Evolutionary conservation across 2,113 vertebrate species (phyloP).

Genomic region (Clarias macrocephalus): DNA sequence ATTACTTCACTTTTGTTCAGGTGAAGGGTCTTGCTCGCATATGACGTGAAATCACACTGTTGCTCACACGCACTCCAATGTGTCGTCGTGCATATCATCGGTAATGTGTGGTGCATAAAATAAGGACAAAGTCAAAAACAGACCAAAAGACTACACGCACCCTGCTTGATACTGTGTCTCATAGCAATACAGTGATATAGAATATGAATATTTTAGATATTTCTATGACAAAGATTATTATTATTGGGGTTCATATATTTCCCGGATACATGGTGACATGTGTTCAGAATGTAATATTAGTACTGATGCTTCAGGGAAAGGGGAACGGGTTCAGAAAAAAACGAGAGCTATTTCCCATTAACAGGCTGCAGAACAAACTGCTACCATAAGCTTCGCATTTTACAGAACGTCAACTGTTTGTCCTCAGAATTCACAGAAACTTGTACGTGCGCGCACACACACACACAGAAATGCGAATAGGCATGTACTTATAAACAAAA

Average conservation of each 20-base stretch:
- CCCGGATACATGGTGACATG: constrained; percentile 49
- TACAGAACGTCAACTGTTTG: constrained; percentile 38
- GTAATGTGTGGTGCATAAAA: constrained; percentile 60
- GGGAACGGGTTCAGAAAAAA: constrained; percentile 17
- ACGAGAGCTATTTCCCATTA: constrained; percentile 32
- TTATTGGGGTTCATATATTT: constrained; percentile 51
- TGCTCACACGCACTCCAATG: constrained; percentile 57
- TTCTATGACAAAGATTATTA: constrained; percentile 51
- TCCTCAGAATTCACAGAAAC: constrained; percentile 29
- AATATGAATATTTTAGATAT: constrained; percentile 61
- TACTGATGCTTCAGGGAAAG: constrained; percentile 51
- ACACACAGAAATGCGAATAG: constrained; percentile 43
- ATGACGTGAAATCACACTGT: constrained; percentile 28
- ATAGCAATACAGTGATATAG: constrained; percentile 68
- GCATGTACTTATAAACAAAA: constrained; percentile 48
- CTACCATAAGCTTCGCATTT: constrained; percentile 48
- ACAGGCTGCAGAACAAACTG: constrained; percentile 41
- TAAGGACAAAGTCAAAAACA: constrained; percentile 62
- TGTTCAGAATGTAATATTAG: constrained; percentile 53
- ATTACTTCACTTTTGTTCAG: constrained; percentile 7
- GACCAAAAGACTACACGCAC: constrained; percentile 70
- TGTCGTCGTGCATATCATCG: constrained; percentile 52
- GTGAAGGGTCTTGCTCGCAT: constrained; percentile 4
- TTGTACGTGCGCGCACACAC: background rate
- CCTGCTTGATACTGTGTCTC: constrained; percentile 68